These are phyloP conservation scores for Chaetogeoica ovagalla DNA, from an alignment of 2,888 invertebrate species.

Conservation along the genomic window DNA sequence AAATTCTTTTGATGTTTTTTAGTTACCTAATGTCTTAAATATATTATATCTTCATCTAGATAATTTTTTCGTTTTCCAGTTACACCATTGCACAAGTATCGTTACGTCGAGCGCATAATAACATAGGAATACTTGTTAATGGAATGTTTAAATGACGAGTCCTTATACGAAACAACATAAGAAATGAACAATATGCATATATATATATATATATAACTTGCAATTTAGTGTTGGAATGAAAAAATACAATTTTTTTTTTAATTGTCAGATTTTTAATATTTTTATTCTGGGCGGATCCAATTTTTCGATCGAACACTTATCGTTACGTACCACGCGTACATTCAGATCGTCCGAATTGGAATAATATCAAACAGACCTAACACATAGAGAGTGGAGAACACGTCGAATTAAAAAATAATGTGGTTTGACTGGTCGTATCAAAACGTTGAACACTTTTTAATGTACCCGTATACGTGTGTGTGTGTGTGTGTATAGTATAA, in stretches of 20 bases:
- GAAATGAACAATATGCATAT: too few relatives aligned
- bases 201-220: too few relatives aligned
- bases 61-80: too few relatives aligned
- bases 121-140: too few relatives aligned
- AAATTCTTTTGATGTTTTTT: too few relatives aligned
- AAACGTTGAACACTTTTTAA: not conserved
- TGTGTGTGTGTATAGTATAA: too few relatives aligned
- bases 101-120: too few relatives aligned
- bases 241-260: not conserved
- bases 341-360: not conserved
- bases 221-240: not conserved
- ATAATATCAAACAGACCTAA: not conserved
- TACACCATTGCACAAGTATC: too few relatives aligned
- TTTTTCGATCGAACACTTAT: slow-evolving; percentile 7
- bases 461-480: not conserved
- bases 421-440: slow-evolving; percentile 15
- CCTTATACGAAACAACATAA: too few relatives aligned
- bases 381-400: not conserved
- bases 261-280: not conserved
- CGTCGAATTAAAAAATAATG: slow-evolving; percentile 4
- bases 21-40: too few relatives aligned
- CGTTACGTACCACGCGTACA: not conserved
- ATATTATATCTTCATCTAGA: too few relatives aligned
- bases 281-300: not conserved
- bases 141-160: too few relatives aligned